phyloP scores from a whole-genome alignment of 2,888 invertebrate genomes.

The Philaethria dido region DNA sequence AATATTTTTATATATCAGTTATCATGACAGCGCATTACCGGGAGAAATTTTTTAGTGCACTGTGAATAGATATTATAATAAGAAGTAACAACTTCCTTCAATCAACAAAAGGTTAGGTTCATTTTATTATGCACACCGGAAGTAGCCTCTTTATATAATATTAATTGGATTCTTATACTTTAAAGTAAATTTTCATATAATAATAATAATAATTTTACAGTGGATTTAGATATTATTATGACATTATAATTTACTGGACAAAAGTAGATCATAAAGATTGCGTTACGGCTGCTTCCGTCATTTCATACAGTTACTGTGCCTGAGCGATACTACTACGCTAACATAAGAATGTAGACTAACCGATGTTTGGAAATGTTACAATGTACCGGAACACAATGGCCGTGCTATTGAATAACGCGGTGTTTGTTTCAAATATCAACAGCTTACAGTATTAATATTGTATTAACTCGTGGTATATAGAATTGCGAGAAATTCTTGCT shows the following conservation, averaged over 20 bases:
- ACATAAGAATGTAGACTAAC: slow-evolving; percentile 24
- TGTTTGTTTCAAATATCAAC: slow-evolving; percentile 14
- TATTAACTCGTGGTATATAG: background rate
- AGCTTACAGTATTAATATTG: slow-evolving; percentile 12
- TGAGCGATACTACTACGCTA: no score
- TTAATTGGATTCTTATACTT: background rate
- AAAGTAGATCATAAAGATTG: slow-evolving; percentile 24
- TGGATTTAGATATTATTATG: background rate
- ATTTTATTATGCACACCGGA: slow-evolving; percentile 8
- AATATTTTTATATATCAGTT: slow-evolving; percentile 18
- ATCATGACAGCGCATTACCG: slow-evolving; percentile 1
- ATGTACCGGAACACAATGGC: slow-evolving; percentile 20
- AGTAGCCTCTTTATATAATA: background rate
- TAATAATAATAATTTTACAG: background rate
- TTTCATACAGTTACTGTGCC: slow-evolving; percentile 21
- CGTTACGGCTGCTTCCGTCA: slow-evolving; percentile 17
- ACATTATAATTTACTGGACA: slow-evolving; percentile 7
- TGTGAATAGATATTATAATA: slow-evolving; percentile 4
- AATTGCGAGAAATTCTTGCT: background rate
- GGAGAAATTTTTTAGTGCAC: background rate
- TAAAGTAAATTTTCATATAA: background rate
- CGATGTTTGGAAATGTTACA: slow-evolving; percentile 24
- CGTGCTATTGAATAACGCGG: slow-evolving; percentile 16
- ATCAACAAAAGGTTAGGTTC: slow-evolving; percentile 10
- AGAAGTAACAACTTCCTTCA: slow-evolving; percentile 2